Evolutionary conservation across 2,113 vertebrate species (phyloP).

Genomic region (Rhinichthys klamathensis): DNA sequence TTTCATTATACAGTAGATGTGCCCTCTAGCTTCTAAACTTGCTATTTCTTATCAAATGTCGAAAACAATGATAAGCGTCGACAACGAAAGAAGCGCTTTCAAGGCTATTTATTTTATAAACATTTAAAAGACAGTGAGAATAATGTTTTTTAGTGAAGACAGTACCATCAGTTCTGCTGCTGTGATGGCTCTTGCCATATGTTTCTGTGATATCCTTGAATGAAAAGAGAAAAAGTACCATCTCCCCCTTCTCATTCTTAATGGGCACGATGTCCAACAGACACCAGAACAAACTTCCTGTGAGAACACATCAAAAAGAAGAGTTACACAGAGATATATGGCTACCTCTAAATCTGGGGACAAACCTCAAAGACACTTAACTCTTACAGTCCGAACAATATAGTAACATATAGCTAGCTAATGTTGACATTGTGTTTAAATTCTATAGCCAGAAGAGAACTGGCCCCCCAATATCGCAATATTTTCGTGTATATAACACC

Average conservation of each 20-base stretch:
- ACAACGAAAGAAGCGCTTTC: background rate
- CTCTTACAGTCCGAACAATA: background rate
- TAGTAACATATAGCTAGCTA: background rate
- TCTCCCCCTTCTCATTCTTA: slow-evolving; percentile 96
- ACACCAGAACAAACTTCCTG: slow-evolving; percentile 91
- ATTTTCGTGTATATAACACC: too few species aligned
- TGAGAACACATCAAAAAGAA: slow-evolving; percentile 26
- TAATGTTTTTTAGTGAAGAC: background rate
- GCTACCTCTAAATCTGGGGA: background rate
- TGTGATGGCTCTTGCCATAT: slow-evolving; percentile 70
- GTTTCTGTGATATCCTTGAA: slow-evolving; percentile 95
- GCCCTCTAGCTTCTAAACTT: background rate
- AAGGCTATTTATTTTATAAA: background rate
- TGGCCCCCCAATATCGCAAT: too few species aligned
- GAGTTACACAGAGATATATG: background rate
- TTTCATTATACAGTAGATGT: background rate
- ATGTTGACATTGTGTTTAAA: background rate
- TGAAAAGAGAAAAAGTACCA: slow-evolving; percentile 96
- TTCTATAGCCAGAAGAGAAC: too few species aligned
- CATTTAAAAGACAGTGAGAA: background rate
- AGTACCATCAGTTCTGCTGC: slow-evolving; percentile 80
- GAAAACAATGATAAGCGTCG: background rate
- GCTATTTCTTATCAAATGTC: background rate
- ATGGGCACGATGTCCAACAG: slow-evolving; percentile 94
- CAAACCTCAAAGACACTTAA: background rate